These are phyloP conservation scores for Pyxicephalus adspersus DNA, from an alignment of 2,113 vertebrate genomes.

Conservation along the genomic window DNA sequence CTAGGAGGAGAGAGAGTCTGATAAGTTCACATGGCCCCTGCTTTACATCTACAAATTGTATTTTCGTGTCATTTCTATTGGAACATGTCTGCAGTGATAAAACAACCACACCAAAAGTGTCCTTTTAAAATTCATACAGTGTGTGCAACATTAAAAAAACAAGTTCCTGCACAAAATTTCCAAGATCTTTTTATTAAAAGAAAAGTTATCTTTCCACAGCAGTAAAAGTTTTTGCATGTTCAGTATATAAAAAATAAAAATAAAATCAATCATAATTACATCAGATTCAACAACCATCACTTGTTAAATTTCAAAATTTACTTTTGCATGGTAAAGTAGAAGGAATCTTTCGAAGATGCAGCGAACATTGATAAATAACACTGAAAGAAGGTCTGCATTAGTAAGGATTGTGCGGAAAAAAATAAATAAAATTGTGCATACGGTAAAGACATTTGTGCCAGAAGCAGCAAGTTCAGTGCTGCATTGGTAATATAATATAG, in stretches of 20 bases:
- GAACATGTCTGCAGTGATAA: no score
- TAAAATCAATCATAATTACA: constrained; percentile 81
- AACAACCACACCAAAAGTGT: no score
- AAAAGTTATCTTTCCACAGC: constrained; percentile 91
- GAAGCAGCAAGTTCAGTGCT: constrained; percentile 36
- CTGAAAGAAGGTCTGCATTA: constrained; percentile 74
- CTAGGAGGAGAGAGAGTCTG: no score
- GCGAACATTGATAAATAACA: constrained; percentile 83
- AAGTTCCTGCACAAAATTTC: constrained; percentile 56
- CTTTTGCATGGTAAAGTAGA: constrained; percentile 75
- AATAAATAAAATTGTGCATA: constrained; percentile 72
- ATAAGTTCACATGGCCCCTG: no score
- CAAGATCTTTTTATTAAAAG: constrained; percentile 84
- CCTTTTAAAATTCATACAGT: no score
- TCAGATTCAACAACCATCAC: constrained; percentile 74
- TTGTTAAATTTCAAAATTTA: constrained; percentile 70
- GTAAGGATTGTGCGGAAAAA: constrained; percentile 65
- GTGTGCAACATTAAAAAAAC: no score
- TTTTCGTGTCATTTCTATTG: no score
- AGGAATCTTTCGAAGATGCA: constrained; percentile 67
- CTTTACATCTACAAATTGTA: no score
- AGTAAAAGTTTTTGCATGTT: constrained; percentile 96
- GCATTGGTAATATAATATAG: constrained; percentile 61
- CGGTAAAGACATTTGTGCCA: constrained; percentile 69
- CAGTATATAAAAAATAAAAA: constrained; percentile 85